phyloP scores from a whole-genome alignment of 2,888 invertebrate species.

The Nomada ruficornis region DNA sequence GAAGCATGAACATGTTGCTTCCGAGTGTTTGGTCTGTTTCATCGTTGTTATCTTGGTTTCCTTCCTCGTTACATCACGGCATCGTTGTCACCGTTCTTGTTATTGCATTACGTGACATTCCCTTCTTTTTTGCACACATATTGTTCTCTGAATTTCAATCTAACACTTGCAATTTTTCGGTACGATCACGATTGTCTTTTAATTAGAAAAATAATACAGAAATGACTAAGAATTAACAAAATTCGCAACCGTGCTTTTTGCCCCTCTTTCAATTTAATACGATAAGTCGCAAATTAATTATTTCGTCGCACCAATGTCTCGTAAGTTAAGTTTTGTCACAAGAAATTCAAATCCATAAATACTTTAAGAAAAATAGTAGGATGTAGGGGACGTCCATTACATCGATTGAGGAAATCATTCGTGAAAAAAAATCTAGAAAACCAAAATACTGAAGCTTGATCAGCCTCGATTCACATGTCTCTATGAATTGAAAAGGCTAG shows the following conservation, averaged over 20 bases:
- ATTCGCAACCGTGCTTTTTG: too few species aligned
- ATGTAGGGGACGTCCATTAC: not conserved
- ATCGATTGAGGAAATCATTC: not conserved
- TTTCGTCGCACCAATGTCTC: too few species aligned
- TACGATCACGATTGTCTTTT: too few species aligned
- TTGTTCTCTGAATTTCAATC: too few species aligned
- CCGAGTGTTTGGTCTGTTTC: not conserved
- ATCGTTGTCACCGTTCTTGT: slow-evolving; percentile 13
- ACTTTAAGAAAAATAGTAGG: not conserved
- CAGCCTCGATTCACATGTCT: not conserved
- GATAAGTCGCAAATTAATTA: too few species aligned
- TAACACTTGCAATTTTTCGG: too few species aligned
- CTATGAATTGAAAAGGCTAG: not conserved
- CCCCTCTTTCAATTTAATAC: too few species aligned
- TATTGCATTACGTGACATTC: slow-evolving; percentile 1
- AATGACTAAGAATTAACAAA: too few species aligned
- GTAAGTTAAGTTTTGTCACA: too few species aligned
- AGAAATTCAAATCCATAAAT: not conserved
- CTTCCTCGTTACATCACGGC: slow-evolving; percentile 17
- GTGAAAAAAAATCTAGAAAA: not conserved
- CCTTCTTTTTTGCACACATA: not conserved
- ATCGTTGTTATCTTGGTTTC: slow-evolving; percentile 14
- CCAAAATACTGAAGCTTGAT: not conserved
- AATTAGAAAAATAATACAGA: too few species aligned
- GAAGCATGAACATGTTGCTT: not conserved